Percentiles rank a stretch among this genome's conserved stretches.
Evolutionary conservation across 2,113 vertebrate genomes (phyloP).

Genomic region (Alouatta palliata): DNA sequence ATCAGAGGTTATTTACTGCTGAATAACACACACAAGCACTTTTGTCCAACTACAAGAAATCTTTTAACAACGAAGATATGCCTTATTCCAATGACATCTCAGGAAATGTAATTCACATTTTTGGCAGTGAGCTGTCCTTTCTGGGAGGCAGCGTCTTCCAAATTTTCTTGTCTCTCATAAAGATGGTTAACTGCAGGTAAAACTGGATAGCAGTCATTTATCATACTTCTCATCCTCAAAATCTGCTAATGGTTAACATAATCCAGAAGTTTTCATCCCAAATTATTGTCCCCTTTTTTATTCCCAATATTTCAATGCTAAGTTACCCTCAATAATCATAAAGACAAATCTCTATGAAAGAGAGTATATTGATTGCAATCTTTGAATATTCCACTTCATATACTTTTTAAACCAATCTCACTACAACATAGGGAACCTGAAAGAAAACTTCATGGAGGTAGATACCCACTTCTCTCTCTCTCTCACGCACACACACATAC

Average conservation of each 20-base stretch:
- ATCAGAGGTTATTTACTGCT: conserved; percentile 73
- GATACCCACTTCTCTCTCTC: neutral
- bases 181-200: conserved; percentile 69
- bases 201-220: conserved; percentile 55
- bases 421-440: neutral
- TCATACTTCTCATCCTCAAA: conserved; percentile 58
- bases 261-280: conserved; percentile 54
- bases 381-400: conserved; percentile 11
- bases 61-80: conserved; percentile 59
- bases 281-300: neutral
- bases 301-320: conserved; percentile 42
- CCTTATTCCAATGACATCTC: conserved; percentile 69
- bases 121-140: conserved; percentile 56
- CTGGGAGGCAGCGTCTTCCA: conserved; percentile 22
- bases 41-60: conserved; percentile 58
- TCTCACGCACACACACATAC: too few relatives aligned
- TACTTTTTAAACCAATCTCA: conserved; percentile 25
- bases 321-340: conserved; percentile 30
- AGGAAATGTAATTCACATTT: conserved; percentile 77
- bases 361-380: conserved; percentile 20
- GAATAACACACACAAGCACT: conserved; percentile 44
- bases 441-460: neutral
- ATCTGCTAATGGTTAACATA: conserved; percentile 55
- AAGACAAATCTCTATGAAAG: conserved; percentile 49
- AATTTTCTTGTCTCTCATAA: conserved; percentile 40